Conservation (phyloP, 2,888 invertebrate genomes). For the Teleogryllus oceanicus region DNA sequence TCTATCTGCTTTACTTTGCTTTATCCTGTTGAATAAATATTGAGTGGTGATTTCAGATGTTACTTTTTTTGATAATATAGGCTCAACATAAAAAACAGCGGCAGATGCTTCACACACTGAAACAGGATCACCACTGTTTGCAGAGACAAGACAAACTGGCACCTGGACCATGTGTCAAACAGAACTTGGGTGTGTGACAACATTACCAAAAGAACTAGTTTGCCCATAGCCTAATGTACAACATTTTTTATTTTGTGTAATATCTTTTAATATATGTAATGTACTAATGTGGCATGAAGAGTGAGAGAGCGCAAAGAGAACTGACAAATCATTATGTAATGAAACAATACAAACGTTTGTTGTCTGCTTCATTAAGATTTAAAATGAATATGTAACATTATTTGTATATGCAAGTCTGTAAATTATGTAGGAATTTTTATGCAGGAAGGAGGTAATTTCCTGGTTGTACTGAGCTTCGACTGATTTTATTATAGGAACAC, state of each 20-base stretch:
- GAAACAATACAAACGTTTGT: not conserved
- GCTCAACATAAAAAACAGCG: conserved; percentile 46
- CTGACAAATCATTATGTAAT: not conserved
- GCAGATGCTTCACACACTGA: conserved; percentile 45
- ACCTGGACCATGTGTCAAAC: conserved; percentile 31
- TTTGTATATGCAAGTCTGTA: conserved; percentile 18
- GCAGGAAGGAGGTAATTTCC: not conserved
- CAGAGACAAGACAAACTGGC: conserved; percentile 38
- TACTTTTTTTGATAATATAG: conserved; percentile 38
- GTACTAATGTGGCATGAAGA: not conserved
- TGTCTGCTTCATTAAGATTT: not conserved
- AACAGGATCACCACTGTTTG: conserved; percentile 46
- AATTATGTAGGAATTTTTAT: conserved; percentile 1
- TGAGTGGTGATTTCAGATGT: too few species aligned
- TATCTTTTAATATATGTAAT: conserved; percentile 18
- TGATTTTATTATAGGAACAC: conserved; percentile 6
- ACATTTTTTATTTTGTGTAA: conserved; percentile 7
- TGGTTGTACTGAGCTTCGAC: conserved; percentile 5
- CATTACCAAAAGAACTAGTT: conserved; percentile 1
- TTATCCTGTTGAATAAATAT: too few species aligned
- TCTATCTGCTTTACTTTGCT: too few species aligned
- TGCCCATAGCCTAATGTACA: not conserved
- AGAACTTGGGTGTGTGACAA: conserved; percentile 33
- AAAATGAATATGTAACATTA: not conserved
- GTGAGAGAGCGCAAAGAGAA: not conserved